phyloP scores from a whole-genome alignment of 2,113 vertebrate species.

The Vimba vimba region DNA sequence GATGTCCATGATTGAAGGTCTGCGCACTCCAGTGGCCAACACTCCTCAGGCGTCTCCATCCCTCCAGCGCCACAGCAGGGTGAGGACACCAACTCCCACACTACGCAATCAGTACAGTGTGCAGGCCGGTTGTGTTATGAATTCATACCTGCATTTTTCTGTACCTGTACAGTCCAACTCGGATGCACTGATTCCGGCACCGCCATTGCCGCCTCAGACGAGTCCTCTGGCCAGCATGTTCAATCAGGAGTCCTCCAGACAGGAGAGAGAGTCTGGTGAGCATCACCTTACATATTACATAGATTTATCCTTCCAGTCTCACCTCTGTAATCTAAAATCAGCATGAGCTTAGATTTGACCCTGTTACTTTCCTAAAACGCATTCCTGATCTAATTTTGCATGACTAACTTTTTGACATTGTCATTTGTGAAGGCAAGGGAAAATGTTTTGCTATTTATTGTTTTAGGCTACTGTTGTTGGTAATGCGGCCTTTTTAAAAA shows the following conservation, averaged over 20 bases:
- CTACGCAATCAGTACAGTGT: not conserved
- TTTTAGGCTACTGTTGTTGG: not conserved
- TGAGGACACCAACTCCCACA: conserved; percentile 59
- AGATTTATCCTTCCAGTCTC: not conserved
- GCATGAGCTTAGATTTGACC: not conserved
- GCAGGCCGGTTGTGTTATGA: not conserved
- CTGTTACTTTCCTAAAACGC: not conserved
- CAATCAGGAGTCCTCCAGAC: conserved; percentile 72
- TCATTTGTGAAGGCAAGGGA: no score
- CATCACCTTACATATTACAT: not conserved
- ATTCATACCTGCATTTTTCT: not conserved
- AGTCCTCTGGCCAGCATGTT: conserved; percentile 92
- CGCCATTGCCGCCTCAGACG: conserved; percentile 80
- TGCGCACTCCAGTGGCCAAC: conserved; percentile 77
- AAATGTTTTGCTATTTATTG: not conserved
- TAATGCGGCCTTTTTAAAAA: not conserved
- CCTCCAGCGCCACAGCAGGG: conserved; percentile 80
- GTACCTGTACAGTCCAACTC: conserved; percentile 63
- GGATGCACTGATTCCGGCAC: conserved; percentile 70
- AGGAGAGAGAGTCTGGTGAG: conserved; percentile 58
- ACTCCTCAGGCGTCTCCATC: conserved; percentile 89
- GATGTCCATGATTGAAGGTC: conserved; percentile 87
- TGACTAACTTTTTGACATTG: not conserved
- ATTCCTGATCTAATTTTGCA: not conserved
- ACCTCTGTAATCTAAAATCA: not conserved